Conservation (phyloP, 2,797 vertebrate species). For the Gorsachius magnificus region DNA sequence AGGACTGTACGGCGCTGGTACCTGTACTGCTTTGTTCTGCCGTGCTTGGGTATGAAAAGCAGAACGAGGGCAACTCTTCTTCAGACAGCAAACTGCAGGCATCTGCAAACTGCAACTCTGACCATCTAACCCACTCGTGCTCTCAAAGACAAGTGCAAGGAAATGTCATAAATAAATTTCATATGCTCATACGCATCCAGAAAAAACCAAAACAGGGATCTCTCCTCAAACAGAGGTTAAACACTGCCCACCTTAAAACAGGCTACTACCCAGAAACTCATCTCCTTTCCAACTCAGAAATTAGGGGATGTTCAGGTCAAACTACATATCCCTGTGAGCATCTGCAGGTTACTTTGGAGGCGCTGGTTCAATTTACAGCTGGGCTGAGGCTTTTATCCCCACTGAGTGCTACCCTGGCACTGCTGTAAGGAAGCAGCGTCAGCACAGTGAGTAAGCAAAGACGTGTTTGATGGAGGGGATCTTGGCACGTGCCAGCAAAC, state of each 20-base stretch:
- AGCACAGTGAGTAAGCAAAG: background rate
- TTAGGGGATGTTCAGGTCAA: background rate
- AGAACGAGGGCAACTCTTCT: background rate
- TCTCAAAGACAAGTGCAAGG: background rate
- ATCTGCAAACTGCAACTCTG: too few relatives aligned
- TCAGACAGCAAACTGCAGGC: background rate
- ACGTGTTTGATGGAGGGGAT: background rate
- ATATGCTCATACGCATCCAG: background rate
- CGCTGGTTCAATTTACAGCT: background rate
- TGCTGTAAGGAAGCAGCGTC: background rate
- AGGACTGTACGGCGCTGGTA: background rate
- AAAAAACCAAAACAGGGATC: background rate
- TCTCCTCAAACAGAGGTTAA: background rate
- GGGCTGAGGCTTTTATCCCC: background rate
- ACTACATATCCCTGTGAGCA: background rate
- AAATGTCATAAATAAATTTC: background rate
- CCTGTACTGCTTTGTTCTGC: background rate
- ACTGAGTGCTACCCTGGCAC: background rate
- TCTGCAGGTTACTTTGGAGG: background rate
- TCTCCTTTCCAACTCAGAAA: background rate
- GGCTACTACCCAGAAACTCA: background rate
- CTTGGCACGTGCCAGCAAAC: background rate
- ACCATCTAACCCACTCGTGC: background rate
- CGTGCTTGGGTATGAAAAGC: background rate
- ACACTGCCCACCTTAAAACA: background rate